phyloP scores from a whole-genome alignment of 2,797 vertebrate genomes.

The Pseudocheirus occidentalis region DNA sequence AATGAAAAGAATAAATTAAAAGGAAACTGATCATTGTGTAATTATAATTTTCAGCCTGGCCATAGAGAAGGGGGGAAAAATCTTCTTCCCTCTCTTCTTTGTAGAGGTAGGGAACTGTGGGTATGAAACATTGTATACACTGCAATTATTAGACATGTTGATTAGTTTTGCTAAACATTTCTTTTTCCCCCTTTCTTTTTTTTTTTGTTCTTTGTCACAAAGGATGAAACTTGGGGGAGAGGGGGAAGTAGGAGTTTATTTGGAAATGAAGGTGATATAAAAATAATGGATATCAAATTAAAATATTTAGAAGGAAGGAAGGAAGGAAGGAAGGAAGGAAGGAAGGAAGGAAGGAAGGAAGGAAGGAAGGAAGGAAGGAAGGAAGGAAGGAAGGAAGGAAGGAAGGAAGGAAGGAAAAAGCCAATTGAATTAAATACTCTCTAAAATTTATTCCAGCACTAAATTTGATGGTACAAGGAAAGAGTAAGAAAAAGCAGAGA shows the following conservation, averaged over 20 bases:
- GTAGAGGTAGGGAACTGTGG: background rate
- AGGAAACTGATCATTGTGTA: background rate
- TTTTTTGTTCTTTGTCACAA: background rate
- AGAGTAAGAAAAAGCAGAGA: background rate
- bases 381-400: no score
- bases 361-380: no score
- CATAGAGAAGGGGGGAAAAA: background rate
- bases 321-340: background rate
- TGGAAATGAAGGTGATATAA: background rate
- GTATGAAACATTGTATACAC: background rate
- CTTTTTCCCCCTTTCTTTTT: background rate
- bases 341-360: background rate
- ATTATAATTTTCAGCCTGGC: background rate
- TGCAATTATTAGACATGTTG: background rate
- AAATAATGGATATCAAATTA: background rate
- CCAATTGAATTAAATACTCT: conserved; percentile 18
- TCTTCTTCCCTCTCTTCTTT: background rate
- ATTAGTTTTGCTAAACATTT: background rate
- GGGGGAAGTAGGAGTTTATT: background rate
- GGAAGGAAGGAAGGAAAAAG: background rate
- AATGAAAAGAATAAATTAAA: background rate
- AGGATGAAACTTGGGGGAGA: background rate
- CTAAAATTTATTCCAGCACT: conserved; percentile 1
- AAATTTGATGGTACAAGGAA: background rate
- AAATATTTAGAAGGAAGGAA: conserved; percentile 14